These are phyloP conservation scores for Oryctolagus cuniculus DNA, from an alignment of 2,113 vertebrate species.

Conservation along the genomic window DNA sequence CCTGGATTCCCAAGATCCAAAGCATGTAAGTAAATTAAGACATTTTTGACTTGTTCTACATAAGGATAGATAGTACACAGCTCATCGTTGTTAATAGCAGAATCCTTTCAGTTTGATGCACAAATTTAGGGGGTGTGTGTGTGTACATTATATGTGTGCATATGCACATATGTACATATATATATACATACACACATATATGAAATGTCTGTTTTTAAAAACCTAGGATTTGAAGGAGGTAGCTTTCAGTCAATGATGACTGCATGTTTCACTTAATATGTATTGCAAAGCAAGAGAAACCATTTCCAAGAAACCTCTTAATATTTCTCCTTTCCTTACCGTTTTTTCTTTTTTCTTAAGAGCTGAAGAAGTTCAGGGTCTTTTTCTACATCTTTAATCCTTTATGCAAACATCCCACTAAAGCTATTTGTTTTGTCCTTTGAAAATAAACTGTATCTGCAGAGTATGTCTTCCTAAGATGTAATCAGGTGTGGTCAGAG, in stretches of 20 bases:
- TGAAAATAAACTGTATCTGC: conserved; percentile 64
- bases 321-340: not conserved
- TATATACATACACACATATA: not conserved
- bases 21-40: conserved; percentile 88
- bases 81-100: conserved; percentile 12
- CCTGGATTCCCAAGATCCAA: conserved; percentile 87
- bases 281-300: conserved; percentile 55
- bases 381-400: conserved; percentile 55
- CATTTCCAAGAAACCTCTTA: conserved; percentile 14
- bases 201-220: not conserved
- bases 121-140: not conserved
- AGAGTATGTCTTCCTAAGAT: not conserved
- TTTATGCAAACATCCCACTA: conserved; percentile 43
- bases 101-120: conserved; percentile 14
- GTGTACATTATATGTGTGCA: not conserved
- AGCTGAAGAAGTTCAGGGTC: not conserved
- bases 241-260: conserved; percentile 29
- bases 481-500: not conserved
- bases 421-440: conserved; percentile 34
- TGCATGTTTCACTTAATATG: not conserved
- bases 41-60: conserved; percentile 18
- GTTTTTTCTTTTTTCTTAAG: conserved; percentile 38
- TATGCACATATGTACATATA: not conserved
- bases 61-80: not conserved
- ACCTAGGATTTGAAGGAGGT: not conserved